A percentile compares a stretch with the other conserved stretches of the same genome.
Conservation (phyloP, 2,888 invertebrate species). For the Chloroclysta siterata region DNA sequence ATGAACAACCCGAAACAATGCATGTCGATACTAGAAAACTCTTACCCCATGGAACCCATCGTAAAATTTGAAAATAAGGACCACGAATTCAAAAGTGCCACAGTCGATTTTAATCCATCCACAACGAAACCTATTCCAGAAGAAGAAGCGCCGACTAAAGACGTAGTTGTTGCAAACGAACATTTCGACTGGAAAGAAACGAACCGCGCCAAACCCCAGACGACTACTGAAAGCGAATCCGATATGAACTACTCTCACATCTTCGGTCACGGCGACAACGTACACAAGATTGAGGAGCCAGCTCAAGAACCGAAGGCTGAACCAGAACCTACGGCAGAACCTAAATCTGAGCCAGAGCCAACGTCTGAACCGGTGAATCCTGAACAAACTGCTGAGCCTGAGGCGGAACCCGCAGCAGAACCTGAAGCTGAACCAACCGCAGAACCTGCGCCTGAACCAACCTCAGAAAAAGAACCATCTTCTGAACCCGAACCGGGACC, state of each 20-base stretch:
- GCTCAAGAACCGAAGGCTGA: conserved; percentile 38
- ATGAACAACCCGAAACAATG: conserved; percentile 75
- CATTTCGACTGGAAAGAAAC: conserved; percentile 69
- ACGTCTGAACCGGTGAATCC: conserved; percentile 51
- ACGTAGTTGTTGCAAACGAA: conserved; percentile 47
- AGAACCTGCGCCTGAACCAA: conserved; percentile 41
- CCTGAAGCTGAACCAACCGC: conserved; percentile 37
- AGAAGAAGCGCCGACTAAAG: conserved; percentile 56
- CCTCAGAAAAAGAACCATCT: conserved; percentile 44
- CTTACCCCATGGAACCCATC: conserved; percentile 39
- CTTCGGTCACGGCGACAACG: conserved; percentile 56
- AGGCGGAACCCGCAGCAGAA: conserved; percentile 44
- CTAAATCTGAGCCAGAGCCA: conserved; percentile 48
- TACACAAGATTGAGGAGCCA: conserved; percentile 45
- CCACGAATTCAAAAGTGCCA: conserved; percentile 48
- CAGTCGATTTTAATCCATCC: conserved; percentile 54
- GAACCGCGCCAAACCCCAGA: conserved; percentile 53
- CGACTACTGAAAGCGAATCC: conserved; percentile 61
- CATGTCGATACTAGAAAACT: conserved; percentile 60
- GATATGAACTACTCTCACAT: conserved; percentile 67
- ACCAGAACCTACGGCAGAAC: conserved; percentile 39
- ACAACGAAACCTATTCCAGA: conserved; percentile 55
- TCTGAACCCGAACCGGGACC: conserved; percentile 49
- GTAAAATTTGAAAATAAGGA: conserved; percentile 36
- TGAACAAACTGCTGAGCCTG: conserved; percentile 34